Conservation (phyloP, 37 sponge, comb jelly and placozoan genomes). For the Dysidea cf. avara region DNA sequence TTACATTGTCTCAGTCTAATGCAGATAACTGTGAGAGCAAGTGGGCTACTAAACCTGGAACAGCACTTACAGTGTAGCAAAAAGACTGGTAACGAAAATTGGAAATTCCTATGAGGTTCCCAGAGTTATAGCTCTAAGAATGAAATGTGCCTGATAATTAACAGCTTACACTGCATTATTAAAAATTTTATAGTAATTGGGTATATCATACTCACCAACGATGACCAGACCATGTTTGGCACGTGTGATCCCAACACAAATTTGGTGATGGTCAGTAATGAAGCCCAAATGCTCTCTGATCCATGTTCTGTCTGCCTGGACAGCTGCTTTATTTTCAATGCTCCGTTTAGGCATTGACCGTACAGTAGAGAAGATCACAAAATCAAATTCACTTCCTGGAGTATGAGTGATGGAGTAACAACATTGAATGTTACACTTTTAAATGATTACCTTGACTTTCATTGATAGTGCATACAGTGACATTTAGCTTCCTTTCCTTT, state of each 20-base stretch:
- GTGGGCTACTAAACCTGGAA: no score
- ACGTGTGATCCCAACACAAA: slow-evolving; percentile 53
- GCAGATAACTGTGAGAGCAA: no score
- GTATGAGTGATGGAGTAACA: no score
- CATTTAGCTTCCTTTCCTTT: neutral
- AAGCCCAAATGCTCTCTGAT: slow-evolving; percentile 46
- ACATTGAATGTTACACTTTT: no score
- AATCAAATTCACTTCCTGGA: slow-evolving; percentile 55
- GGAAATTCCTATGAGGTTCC: no score
- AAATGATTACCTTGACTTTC: slow-evolving; percentile 69
- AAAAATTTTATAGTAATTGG: no score
- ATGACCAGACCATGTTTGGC: slow-evolving; percentile 51
- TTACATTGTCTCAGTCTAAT: no score
- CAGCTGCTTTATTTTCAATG: slow-evolving; percentile 13
- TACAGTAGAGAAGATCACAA: slow-evolving; percentile 53
- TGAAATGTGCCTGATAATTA: no score
- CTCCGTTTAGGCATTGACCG: slow-evolving; percentile 19
- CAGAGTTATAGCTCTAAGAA: no score
- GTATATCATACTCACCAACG: slow-evolving; percentile 53
- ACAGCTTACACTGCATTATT: no score
- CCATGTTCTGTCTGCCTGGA: slow-evolving; percentile 36
- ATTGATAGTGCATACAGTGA: slow-evolving; percentile 48
- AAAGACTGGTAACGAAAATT: no score
- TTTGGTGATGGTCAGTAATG: slow-evolving; percentile 53
- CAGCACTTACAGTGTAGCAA: no score